Evolutionary conservation across 2,888 invertebrate genomes (phyloP).

Genomic region (Lypha dubia): DNA sequence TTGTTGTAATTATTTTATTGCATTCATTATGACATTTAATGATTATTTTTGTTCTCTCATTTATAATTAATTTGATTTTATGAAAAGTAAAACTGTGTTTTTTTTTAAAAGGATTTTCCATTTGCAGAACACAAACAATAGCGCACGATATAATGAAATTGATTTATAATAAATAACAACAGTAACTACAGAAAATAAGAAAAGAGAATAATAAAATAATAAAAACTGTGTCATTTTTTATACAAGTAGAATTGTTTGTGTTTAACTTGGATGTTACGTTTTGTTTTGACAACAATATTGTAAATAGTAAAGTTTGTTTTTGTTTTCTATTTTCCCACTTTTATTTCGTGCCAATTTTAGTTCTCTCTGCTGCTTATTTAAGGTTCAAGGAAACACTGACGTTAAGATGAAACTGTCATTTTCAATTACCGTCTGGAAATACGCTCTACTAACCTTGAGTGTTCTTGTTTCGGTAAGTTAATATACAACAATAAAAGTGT

Average conservation of each 20-base stretch:
- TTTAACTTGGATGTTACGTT: slow-evolving; percentile 1
- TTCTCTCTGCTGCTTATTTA: slow-evolving; percentile 56
- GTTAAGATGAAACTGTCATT: slow-evolving; percentile 78
- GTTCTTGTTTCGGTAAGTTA: slow-evolving; percentile 79
- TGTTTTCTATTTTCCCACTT: slow-evolving; percentile 41
- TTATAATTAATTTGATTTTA: background rate
- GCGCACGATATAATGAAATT: slow-evolving; percentile 1
- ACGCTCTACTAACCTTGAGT: slow-evolving; percentile 77
- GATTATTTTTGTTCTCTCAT: background rate
- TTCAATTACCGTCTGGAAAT: slow-evolving; percentile 79
- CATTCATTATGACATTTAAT: background rate
- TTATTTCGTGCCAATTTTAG: slow-evolving; percentile 54
- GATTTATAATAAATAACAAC: slow-evolving; percentile 29
- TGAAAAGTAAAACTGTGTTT: no score
- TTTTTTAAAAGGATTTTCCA: background rate
- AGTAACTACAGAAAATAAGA: background rate
- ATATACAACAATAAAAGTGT: slow-evolving; percentile 22
- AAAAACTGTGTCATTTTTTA: slow-evolving; percentile 26
- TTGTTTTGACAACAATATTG: slow-evolving; percentile 30
- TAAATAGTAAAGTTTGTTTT: slow-evolving; percentile 32
- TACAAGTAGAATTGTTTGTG: slow-evolving; percentile 1
- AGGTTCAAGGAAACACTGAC: slow-evolving; percentile 63
- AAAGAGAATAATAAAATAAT: background rate
- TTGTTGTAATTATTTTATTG: background rate
- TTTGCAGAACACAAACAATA: background rate